A percentile compares a stretch with the other conserved stretches of the same genome.
These are phyloP conservation scores for Neopipo cinnamomea DNA, from an alignment of 2,113 vertebrate species.

Conservation along the genomic window DNA sequence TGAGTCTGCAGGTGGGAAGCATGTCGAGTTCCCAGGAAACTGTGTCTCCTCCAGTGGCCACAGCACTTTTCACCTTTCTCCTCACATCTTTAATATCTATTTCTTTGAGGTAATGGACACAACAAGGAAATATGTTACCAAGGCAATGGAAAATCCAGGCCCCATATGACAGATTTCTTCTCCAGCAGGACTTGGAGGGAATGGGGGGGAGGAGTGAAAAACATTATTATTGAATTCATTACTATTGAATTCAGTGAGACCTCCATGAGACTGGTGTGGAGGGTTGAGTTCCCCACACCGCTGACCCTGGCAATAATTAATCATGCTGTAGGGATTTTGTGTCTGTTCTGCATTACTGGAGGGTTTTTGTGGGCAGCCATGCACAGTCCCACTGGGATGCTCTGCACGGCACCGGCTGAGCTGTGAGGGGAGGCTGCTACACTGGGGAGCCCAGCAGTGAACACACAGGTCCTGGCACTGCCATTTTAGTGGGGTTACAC, in stretches of 20 bases:
- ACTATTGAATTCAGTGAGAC: neutral
- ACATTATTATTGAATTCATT: neutral
- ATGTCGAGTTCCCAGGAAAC: neutral
- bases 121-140: neutral
- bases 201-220: neutral
- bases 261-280: neutral
- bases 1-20: neutral
- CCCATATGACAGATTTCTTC: neutral
- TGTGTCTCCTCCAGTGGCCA: neutral
- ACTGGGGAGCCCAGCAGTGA: neutral
- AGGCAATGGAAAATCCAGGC: neutral
- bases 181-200: neutral
- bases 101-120: neutral
- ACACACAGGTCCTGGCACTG: neutral
- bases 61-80: neutral
- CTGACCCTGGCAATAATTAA: neutral
- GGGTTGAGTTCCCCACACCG: neutral
- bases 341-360: neutral
- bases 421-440: fast-evolving
- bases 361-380: neutral
- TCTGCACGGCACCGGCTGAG: neutral
- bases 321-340: neutral
- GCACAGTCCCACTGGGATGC: neutral
- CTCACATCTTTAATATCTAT: neutral
- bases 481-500: neutral